Percentiles rank a stretch among this genome's conserved stretches.
These are phyloP conservation scores for Sebastes hubbsi DNA, from an alignment of 2,797 vertebrate genomes.

Conservation along the genomic window DNA sequence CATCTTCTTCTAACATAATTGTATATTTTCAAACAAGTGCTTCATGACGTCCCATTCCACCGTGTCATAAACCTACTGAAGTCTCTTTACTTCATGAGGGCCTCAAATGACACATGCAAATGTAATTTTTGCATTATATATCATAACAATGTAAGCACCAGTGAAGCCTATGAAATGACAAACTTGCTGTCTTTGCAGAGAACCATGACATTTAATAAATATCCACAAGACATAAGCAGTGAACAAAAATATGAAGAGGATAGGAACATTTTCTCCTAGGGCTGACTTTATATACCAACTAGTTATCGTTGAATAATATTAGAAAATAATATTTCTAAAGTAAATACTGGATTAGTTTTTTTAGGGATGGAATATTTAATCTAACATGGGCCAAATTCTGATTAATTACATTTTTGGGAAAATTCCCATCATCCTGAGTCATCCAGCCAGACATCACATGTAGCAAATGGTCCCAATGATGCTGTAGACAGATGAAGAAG, in stretches of 20 bases:
- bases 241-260: neutral
- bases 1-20: neutral
- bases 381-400: neutral
- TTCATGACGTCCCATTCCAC: neutral
- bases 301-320: neutral
- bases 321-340: neutral
- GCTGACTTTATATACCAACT: neutral
- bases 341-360: neutral
- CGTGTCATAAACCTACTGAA: neutral
- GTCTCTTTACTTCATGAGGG: neutral
- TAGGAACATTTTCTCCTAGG: neutral
- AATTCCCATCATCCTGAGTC: neutral
- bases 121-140: neutral
- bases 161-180: neutral
- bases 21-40: neutral
- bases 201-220: slow-evolving; percentile 21
- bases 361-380: neutral
- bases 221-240: neutral
- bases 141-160: neutral
- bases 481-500: neutral
- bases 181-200: neutral
- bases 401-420: neutral
- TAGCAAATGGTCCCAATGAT: slow-evolving; percentile 31
- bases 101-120: neutral
- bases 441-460: slow-evolving; percentile 2